Evolutionary conservation across 2,797 vertebrate species (phyloP), one percentile per base, ranked within the genome.

Genomic region (Sorex maritimensis): DNA sequence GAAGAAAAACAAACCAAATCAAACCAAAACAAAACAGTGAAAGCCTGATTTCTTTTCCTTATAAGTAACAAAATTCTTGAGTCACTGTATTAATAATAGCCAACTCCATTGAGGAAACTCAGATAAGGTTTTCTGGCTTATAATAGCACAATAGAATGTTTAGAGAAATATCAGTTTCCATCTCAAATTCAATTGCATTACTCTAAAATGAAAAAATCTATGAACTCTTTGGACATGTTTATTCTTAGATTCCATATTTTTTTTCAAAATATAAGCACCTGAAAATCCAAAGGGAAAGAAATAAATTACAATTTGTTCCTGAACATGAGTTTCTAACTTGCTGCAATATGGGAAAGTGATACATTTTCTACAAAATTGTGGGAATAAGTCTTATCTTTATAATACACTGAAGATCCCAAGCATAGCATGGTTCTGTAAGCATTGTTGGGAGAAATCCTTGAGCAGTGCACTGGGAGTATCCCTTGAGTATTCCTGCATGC

Each of bases 261-360:
- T 78, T 72, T 73, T 86, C 46, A 86, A 88, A 81, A 58, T 34
- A 58, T 88, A 28, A 78, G 12, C 44, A 91, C 81, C 26, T 41
- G 41, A 81, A 58, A 73, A 78, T 3, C 0, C 55, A 86, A 84
- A 41, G 49, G 26, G 26, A 79, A 94, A 87, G 11, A 81, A 58
- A 49, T 73, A 63, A 14, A 67, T 28, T 21, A 58, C n/a, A 24
- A 61, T 74, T 78, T 79, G 34, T 67, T 90, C 71, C 41, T 34
- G n/a, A 19, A 41, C 6, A 61, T 55, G 11, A 71, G 28, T 65
- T 52, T 91, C 93, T 46, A 85, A 5, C 38, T 81, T 2, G 5
- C 44, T 85, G 49, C 83, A 19, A 10, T n/a, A 28, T 72, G 7
- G 30, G 14, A 86, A 81, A 82, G 0, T 74, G 49, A 30, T 28